phyloP scores from a whole-genome alignment of 2,888 invertebrate genomes.

The Platypus cylindrus region DNA sequence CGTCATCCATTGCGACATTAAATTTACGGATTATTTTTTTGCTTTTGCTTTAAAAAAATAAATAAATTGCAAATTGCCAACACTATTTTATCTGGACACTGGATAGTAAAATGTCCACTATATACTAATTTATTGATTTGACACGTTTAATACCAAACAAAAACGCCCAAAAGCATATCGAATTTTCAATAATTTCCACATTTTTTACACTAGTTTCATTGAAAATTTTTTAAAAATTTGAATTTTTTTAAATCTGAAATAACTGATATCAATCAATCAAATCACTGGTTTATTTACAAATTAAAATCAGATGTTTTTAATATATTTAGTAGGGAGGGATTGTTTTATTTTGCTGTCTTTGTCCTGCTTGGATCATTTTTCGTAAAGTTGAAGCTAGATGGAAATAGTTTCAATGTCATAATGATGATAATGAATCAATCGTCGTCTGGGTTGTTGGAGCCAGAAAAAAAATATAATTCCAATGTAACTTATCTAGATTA shows the following conservation, averaged over 20 bases:
- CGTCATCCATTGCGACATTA: constrained; percentile 29
- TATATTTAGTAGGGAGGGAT: constrained; percentile 12
- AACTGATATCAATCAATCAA: constrained; percentile 6
- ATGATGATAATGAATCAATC: no score
- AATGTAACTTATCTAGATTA: no score
- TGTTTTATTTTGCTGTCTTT: constrained; percentile 10
- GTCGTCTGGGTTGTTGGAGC: no score
- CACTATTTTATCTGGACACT: no score
- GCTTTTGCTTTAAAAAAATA: no score
- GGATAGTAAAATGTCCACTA: constrained; percentile 3
- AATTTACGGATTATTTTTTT: background rate
- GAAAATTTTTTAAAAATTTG: constrained; percentile 1
- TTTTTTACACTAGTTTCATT: no score
- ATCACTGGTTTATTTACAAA: constrained; percentile 12
- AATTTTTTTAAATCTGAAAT: constrained; percentile 1
- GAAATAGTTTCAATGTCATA: no score
- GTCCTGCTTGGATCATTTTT: no score
- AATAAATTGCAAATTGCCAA: no score
- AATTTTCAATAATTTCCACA: no score
- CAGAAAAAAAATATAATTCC: no score
- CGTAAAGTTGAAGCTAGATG: no score
- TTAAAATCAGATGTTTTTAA: constrained; percentile 24
- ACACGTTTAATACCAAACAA: constrained; percentile 8
- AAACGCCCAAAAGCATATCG: constrained; percentile 4
- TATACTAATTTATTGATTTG: constrained; percentile 14